A percentile compares a stretch with the other conserved stretches of the same genome.
Evolutionary conservation across 2,113 vertebrate species (phyloP).

Genomic region (Gallinago paraguaiae): DNA sequence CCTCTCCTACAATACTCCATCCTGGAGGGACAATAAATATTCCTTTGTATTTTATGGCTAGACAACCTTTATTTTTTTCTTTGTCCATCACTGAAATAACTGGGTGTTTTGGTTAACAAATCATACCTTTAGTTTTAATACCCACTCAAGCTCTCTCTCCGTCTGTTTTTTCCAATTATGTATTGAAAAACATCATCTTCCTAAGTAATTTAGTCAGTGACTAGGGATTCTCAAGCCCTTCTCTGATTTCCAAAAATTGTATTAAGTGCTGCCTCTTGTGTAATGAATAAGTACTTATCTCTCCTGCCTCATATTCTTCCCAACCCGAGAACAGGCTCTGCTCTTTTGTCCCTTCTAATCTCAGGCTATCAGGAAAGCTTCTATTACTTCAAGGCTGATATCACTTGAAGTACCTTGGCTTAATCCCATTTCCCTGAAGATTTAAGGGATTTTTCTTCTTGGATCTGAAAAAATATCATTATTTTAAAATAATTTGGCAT

Average conservation of each 20-base stretch:
- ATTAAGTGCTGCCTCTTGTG: not conserved
- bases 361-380: constrained; percentile 54
- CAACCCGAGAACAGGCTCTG: not conserved
- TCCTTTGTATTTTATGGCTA: not conserved
- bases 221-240: constrained; percentile 7
- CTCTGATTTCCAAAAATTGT: constrained; percentile 44
- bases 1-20: not conserved
- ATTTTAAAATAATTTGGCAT: constrained; percentile 27
- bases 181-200: not conserved
- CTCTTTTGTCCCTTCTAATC: constrained; percentile 53
- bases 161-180: not conserved
- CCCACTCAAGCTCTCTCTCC: not conserved
- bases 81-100: not conserved
- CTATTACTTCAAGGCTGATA: constrained; percentile 22
- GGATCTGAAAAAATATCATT: not conserved
- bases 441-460: constrained; percentile 21
- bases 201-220: constrained; percentile 4
- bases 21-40: not conserved
- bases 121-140: not conserved
- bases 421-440: constrained; percentile 57
- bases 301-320: constrained; percentile 2
- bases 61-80: not conserved
- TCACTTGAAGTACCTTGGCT: constrained; percentile 32
- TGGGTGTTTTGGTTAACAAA: not conserved
- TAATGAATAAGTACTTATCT: constrained; percentile 18